Base-by-base conservation (phyloP, 2,113 vertebrate genomes). In the Elanus axillaris region DNA sequence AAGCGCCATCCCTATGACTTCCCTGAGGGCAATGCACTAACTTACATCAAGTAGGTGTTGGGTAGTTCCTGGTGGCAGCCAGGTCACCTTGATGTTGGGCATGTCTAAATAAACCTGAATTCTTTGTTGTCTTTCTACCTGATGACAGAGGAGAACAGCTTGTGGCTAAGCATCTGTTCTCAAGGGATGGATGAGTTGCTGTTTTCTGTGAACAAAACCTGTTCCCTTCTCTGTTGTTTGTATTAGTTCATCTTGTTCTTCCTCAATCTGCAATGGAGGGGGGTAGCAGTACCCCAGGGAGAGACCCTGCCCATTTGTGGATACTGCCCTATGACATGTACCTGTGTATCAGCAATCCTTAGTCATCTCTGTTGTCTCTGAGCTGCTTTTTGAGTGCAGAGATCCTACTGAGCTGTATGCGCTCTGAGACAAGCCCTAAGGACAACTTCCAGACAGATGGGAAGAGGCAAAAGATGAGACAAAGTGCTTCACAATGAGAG, bases 1-100 rank as follows among this genome's bases (percentile, higher is more conserved):
- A 99, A 99, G 68, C 98, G 99, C 13, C 99, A 99, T 94, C 99
- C 99, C 11, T 99, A 99, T 64, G 99, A 99, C 95, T 99, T 99
- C 94, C 99, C 99, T 4, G 99, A 99, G 94, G 99, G 99, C 97
- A 99, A 99, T 3, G 99, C 99, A 11, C 98, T 99, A 91, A 99
- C 99, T 55, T 99, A 99, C 89, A 99, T 99, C 93, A 99, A 99
- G 99, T 99, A 98, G 98, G 99, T 98, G 77, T 12, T 42, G 26
- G 27, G 26, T 13, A 55, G 55, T 16, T 74, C 47, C 47, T 69
- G 67, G 36, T 15, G 58, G 50, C 77, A 59, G 67, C 32, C 53
- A 23, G 34, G 45, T 73, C 43, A 58, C 48, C 81, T 67, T 62
- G 1, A 0, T 73, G n/a, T n/a, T 89, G 69, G 66, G 7, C 45